Evolutionary conservation across 1,140 invertebrate species (phyloP).

Genomic region (Propsilocerus akamusi): DNA sequence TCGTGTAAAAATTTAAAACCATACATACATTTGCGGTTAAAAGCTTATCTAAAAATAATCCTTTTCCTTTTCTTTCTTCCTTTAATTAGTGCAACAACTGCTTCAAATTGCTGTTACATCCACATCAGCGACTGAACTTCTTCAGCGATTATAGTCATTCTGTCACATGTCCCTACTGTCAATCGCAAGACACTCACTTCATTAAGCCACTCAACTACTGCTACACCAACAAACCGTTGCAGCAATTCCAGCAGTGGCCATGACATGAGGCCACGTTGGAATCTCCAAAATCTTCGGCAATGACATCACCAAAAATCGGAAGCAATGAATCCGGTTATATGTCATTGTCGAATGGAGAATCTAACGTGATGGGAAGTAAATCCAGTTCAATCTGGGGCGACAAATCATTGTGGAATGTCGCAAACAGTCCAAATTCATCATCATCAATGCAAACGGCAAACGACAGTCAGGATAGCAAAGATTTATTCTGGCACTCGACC

Average conservation of each 20-base stretch:
- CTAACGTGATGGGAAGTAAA: background rate
- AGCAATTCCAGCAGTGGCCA: conserved; percentile 57
- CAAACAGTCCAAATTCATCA: conserved; percentile 18
- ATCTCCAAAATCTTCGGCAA: conserved; percentile 11
- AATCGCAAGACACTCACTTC: conserved; percentile 79
- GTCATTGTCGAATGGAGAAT: conserved; percentile 5
- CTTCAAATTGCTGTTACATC: conserved; percentile 65
- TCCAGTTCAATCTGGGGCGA: conserved; percentile 1
- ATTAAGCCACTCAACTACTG: conserved; percentile 71
- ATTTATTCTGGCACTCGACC: conserved; percentile 16
- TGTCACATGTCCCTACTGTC: conserved; percentile 80
- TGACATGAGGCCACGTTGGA: conserved; percentile 57
- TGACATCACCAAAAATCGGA: conserved; percentile 7
- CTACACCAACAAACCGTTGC: conserved; percentile 51
- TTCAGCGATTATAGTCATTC: conserved; percentile 91
- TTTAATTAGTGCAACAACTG: conserved; percentile 67
- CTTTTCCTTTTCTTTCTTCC: conserved; percentile 6
- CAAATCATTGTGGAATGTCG: conserved; percentile 1
- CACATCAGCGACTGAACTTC: conserved; percentile 73
- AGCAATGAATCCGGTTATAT: conserved; percentile 1
- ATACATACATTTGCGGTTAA: conserved; percentile 1
- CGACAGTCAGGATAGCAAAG: conserved; percentile 16
- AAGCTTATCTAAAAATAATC: background rate
- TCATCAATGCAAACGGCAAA: conserved; percentile 6
- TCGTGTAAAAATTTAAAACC: no score